Base-by-base conservation (phyloP, 2,888 invertebrate genomes). In the Noctua fimbriata region DNA sequence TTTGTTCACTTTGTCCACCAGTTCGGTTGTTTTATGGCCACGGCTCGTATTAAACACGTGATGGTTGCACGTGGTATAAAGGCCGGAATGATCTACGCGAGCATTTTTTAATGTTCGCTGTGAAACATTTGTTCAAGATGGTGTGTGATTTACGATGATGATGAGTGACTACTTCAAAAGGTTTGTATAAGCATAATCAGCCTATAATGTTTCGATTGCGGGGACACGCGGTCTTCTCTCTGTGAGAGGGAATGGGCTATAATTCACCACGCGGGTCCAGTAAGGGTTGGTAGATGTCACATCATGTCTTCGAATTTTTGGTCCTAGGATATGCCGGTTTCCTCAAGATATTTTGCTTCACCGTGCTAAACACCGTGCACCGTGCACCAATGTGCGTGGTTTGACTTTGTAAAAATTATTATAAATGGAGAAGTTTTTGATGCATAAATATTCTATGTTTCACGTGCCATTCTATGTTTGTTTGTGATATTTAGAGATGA, bases 31-130 rank as follows among this genome's bases (percentile, higher is more conserved):
- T 88, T 88, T 89, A 89, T 83, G 78, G 83, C 84, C 82, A 76
- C 78, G 83, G 76, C 77, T 84, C 73, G 84, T 83, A 89, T 88
- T 88, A 78, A 83, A 84, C 89, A 89, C 89, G 89, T 89, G 89
- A 85, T 85, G 78, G 70, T 55, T 89, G 89, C 89, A 89, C 89
- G 89, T 89, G 89, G 81, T 84, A 58, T 87, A 67, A 83, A 72
- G 89, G 58, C 12, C 2, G 0, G 67, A 70, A 66, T 84, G 82
- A 49, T 82, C 66, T 84, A 82, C 82, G 85, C 87, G 79, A 87
- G 69, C 87, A 14, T 1, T 36, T 52, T 44, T 7, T 2, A 5
- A 75, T 41, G 69, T 77, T 86, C 69, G 69, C 32, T 5, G 5
- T 21, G 32, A 5, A 10, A 12, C 44, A 9, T n/a, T 71, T 79